A percentile compares a stretch with the other conserved stretches of the same genome.
phyloP scores from a whole-genome alignment of 1,140 invertebrate genomes.

The Calycopis cecrops region DNA sequence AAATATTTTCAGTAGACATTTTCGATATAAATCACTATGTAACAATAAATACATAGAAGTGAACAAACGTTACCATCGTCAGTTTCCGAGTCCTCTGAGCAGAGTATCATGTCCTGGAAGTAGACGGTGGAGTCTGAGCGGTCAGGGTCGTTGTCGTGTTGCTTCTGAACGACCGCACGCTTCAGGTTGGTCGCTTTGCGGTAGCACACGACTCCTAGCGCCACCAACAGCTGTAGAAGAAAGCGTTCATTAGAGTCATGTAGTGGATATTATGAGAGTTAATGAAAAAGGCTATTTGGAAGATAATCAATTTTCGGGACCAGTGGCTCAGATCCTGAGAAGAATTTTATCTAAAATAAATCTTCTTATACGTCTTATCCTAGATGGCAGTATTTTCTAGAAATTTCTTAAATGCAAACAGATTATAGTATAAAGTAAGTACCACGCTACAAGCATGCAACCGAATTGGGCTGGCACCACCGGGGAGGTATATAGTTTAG shows the following conservation, averaged over 20 bases:
- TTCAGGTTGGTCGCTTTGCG: conserved; percentile 91
- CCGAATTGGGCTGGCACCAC: too few relatives aligned
- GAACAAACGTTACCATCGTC: conserved; percentile 82
- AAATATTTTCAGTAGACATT: too few relatives aligned
- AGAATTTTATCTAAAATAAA: too few relatives aligned
- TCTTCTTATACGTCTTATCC: too few relatives aligned
- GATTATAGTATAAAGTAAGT: too few relatives aligned
- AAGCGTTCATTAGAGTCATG: conserved; percentile 6
- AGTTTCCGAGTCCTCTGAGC: conserved; percentile 90
- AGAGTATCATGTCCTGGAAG: conserved; percentile 93
- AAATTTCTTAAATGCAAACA: too few relatives aligned
- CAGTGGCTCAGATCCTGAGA: neutral
- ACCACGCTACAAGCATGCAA: too few relatives aligned
- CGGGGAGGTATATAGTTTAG: too few relatives aligned
- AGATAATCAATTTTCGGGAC: too few relatives aligned
- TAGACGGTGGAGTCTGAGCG: conserved; percentile 94
- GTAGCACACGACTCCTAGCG: conserved; percentile 91
- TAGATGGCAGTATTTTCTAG: too few relatives aligned
- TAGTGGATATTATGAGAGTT: neutral
- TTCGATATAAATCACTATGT: too few relatives aligned
- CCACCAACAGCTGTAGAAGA: conserved; percentile 84
- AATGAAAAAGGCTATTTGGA: neutral
- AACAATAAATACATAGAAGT: too few relatives aligned
- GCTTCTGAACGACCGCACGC: conserved; percentile 83
- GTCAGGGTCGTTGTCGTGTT: conserved; percentile 87